Conservation (phyloP, 2,113 vertebrate genomes). For the Vulpes vulpes region DNA sequence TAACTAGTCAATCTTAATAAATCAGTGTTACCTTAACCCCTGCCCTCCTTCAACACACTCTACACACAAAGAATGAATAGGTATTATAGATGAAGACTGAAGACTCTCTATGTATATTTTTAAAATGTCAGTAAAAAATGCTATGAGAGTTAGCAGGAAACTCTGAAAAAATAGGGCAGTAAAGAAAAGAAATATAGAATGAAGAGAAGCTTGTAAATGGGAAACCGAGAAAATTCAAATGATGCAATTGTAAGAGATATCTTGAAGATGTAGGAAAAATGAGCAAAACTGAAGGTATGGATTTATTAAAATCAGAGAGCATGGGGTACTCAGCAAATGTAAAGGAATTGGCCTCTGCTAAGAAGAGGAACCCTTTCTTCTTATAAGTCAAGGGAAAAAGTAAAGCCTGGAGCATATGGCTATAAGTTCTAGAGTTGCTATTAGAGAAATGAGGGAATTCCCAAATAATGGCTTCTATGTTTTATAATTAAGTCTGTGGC, state of each 20-base stretch:
- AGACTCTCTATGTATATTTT: not conserved
- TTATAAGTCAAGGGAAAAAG: not conserved
- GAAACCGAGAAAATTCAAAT: not conserved
- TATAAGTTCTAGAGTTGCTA: not conserved
- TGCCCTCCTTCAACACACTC: not conserved
- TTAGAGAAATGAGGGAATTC: not conserved
- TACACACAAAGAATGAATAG: not conserved
- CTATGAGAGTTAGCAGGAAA: not conserved
- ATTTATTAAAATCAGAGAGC: not conserved
- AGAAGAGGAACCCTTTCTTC: not conserved
- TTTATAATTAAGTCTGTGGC: not conserved
- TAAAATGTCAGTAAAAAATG: not conserved
- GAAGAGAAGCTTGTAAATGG: not conserved
- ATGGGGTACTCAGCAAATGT: not conserved
- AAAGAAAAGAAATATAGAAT: not conserved
- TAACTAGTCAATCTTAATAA: not conserved
- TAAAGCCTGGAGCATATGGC: not conserved
- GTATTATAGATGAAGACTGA: not conserved
- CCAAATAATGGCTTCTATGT: slow-evolving; percentile 6
- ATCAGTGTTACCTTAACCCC: not conserved
- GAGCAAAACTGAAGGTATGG: not conserved
- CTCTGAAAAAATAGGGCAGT: accelerated
- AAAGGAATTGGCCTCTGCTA: not conserved
- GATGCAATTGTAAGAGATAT: not conserved
- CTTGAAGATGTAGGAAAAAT: not conserved